Base-by-base conservation (phyloP, 2,888 invertebrate species). In the Allolobophora icterica region DNA sequence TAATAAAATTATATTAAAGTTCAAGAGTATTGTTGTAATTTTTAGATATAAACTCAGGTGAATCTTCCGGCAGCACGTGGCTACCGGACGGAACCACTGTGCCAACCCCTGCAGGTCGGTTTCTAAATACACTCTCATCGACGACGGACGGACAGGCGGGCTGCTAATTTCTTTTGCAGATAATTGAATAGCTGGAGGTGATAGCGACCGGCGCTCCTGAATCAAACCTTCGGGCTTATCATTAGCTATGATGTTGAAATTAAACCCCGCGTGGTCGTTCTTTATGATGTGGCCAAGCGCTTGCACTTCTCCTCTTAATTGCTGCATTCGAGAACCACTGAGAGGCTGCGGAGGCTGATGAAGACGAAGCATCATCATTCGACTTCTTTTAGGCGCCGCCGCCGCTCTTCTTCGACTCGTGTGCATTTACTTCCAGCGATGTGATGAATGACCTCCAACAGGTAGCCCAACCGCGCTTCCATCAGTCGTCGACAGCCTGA, bases 371-470 rank as follows among this genome's bases (percentile, higher is more conserved):
- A 71, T 24, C 13, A 13, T 4, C 71, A n/a, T 5, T n/a, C 71
- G 71, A n/a, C 71, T 71, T 71, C 71, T n/a, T 71, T 71, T 71
- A 24, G 52, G 8, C 38, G 38, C 38, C 38, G 38, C 38, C 38
- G 38, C 38, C 21, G 42, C 42, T 17, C 42, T 17, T n/a, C 71
- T 30, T n/a, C 71, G 71, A 71, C 71, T 71, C n/a, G n/a, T n/a
- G 8, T n/a, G 71, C n/a, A 71, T 71, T 71, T n/a, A n/a, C 71
- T 71, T 71, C 71, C 71, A n/a, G 71, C 71, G 71, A 71, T 71
- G 71, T 71, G 71, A 71, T 71, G n/a, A n/a, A 71, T 71, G n/a
- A 71, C 71, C 71, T 71, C 71, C 71, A 71, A 71, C 71, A 71
- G 71, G 71, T 71, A 71, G 71, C n/a, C 71, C 71, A n/a, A 13